A percentile compares a stretch with the other conserved stretches of the same genome.
These are phyloP conservation scores for Cynodonichthys magdalenae DNA, from an alignment of 2,797 vertebrate genomes.

Conservation along the genomic window DNA sequence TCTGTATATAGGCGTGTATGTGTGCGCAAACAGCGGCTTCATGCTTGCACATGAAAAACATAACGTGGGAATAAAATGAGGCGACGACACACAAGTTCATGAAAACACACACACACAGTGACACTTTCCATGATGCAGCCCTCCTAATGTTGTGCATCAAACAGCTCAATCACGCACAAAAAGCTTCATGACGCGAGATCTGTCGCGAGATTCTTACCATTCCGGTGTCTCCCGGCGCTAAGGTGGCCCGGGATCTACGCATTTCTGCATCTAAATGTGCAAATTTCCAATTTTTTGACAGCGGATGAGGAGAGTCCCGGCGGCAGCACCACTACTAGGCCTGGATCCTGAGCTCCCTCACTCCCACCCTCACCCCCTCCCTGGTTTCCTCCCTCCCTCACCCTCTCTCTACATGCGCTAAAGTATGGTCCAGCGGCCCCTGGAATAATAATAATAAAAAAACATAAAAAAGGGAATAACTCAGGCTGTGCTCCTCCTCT, in stretches of 20 bases:
- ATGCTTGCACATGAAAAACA: conserved; percentile 29
- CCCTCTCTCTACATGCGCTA: conserved; percentile 66
- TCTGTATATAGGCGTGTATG: conserved; percentile 21
- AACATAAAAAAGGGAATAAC: conserved; percentile 11
- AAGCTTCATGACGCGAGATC: conserved; percentile 50
- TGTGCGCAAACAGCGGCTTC: conserved; percentile 28
- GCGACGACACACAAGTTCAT: conserved; percentile 62
- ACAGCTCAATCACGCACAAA: conserved; percentile 68
- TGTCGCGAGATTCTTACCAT: conserved; percentile 82
- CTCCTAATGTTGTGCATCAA: conserved; percentile 52
- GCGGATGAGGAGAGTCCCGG: conserved; percentile 81
- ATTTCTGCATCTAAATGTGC: conserved; percentile 67
- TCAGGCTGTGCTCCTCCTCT: conserved; percentile 54
- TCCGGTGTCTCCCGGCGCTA: conserved; percentile 65
- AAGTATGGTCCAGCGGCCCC: conserved; percentile 74
- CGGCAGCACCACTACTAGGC: conserved; percentile 81
- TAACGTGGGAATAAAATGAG: conserved; percentile 35
- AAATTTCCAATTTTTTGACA: conserved; percentile 80
- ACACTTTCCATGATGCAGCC: conserved; percentile 45
- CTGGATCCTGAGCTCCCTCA: conserved; percentile 80
- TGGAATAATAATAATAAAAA: conserved; percentile 36
- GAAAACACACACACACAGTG: conserved; percentile 6
- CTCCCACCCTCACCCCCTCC: conserved; percentile 42
- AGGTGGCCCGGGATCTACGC: conserved; percentile 42
- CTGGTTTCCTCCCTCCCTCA: conserved; percentile 32